Evolutionary conservation across 2,888 invertebrate species (phyloP).

Genomic region (Mamestra brassicae): DNA sequence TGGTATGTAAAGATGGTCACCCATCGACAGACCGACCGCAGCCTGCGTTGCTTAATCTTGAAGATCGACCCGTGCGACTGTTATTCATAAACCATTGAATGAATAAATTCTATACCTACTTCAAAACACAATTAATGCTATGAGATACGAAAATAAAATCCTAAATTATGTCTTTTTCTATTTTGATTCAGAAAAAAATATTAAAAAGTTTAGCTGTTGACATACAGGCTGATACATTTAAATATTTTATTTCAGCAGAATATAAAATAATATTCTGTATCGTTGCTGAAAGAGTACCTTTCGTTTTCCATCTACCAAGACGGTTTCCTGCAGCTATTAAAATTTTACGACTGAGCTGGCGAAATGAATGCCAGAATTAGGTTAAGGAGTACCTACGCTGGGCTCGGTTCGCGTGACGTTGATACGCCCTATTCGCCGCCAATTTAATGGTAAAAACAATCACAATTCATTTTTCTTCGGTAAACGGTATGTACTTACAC

Average conservation of each 20-base stretch:
- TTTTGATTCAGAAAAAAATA: background rate
- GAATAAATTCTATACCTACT: background rate
- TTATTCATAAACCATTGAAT: background rate
- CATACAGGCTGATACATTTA: constrained; percentile 11
- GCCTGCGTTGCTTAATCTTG: too few species aligned
- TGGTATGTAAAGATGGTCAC: too few species aligned
- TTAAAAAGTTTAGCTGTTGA: background rate
- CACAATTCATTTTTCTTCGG: constrained; percentile 70
- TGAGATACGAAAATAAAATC: background rate
- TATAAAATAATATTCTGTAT: constrained; percentile 40
- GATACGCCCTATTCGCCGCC: constrained; percentile 74
- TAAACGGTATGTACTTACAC: constrained; percentile 49
- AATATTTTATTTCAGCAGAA: constrained; percentile 35
- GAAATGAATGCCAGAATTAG: constrained; percentile 89
- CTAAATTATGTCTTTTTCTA: background rate
- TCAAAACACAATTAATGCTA: background rate
- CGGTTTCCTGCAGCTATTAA: constrained; percentile 86
- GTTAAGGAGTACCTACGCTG: constrained; percentile 84
- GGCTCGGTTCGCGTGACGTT: constrained; percentile 82
- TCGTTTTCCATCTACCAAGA: constrained; percentile 78
- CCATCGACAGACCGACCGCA: too few species aligned
- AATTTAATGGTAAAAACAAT: constrained; percentile 79
- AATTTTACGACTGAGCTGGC: constrained; percentile 89
- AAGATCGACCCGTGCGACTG: too few species aligned
- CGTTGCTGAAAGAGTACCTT: constrained; percentile 75